These are phyloP conservation scores for Napeogenes inachia DNA, from an alignment of 2,888 invertebrate genomes.

Conservation along the genomic window DNA sequence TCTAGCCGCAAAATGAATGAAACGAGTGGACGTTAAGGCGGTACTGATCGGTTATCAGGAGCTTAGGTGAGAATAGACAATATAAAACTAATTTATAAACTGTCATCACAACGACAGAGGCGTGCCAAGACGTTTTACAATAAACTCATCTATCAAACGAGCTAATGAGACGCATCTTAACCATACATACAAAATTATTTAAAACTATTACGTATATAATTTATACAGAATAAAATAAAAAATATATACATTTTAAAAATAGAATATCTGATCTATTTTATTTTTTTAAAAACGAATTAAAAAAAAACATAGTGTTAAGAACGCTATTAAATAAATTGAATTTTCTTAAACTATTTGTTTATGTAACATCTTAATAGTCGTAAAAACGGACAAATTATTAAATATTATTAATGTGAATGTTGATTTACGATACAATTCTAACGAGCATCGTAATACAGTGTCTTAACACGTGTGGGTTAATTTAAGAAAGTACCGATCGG, in stretches of 20 bases:
- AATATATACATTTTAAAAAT: no score
- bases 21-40: slow-evolving; percentile 57
- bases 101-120: slow-evolving; percentile 67
- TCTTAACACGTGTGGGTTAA: slow-evolving; percentile 19
- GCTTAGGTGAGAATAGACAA: slow-evolving; percentile 72
- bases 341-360: no score
- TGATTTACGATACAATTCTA: background rate
- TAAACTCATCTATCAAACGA: slow-evolving; percentile 72
- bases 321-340: no score
- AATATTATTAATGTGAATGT: background rate
- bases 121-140: slow-evolving; percentile 73
- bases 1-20: slow-evolving; percentile 67
- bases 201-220: slow-evolving; percentile 56
- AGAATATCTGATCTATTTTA: no score
- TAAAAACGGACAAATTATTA: background rate
- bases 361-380: no score
- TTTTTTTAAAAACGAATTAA: no score
- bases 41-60: slow-evolving; percentile 60
- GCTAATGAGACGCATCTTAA: slow-evolving; percentile 70
- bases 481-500: slow-evolving; percentile 37
- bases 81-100: slow-evolving; percentile 75
- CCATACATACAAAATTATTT: slow-evolving; percentile 56
- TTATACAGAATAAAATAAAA: slow-evolving; percentile 2
- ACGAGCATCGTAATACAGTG: background rate
- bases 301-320: no score